Evolutionary conservation across 2,888 invertebrate genomes (phyloP).

Genomic region (Drosophila picticornis): DNA sequence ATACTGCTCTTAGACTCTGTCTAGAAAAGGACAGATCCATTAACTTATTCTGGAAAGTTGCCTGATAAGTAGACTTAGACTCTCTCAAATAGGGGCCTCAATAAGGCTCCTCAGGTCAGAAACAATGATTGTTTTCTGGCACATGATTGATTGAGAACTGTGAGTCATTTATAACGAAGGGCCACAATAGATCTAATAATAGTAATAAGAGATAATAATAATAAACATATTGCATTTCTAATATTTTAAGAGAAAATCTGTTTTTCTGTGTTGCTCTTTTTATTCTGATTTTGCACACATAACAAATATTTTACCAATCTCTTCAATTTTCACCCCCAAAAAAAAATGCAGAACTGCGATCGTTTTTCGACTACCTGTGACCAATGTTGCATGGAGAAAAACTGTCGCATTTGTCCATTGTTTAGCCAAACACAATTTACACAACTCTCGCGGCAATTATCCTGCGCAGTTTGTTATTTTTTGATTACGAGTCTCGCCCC

Average conservation of each 20-base stretch:
- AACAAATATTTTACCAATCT: not conserved
- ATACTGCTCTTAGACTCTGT: not conserved
- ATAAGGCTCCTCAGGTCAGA: too few relatives aligned
- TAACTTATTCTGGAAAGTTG: not conserved
- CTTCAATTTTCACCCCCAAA: conserved; percentile 7
- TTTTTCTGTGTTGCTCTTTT: not conserved
- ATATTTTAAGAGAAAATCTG: not conserved
- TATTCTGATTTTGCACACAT: not conserved
- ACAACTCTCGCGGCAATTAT: conserved; percentile 69
- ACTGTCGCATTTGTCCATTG: conserved; percentile 54
- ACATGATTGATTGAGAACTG: not conserved
- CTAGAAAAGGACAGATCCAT: not conserved
- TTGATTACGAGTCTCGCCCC: conserved; percentile 55
- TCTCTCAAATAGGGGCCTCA: not conserved
- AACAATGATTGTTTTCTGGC: not conserved
- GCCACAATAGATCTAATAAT: not conserved
- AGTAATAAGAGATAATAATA: not conserved
- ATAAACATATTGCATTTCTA: not conserved
- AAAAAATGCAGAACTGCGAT: not conserved
- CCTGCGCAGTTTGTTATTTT: conserved; percentile 78
- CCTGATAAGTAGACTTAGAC: not conserved
- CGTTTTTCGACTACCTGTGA: conserved; percentile 18
- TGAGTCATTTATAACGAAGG: not conserved
- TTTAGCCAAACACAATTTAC: conserved; percentile 72
- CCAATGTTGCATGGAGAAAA: not conserved